Base-by-base conservation (phyloP, 2,888 invertebrate genomes). In the Morpho helenor region DNA sequence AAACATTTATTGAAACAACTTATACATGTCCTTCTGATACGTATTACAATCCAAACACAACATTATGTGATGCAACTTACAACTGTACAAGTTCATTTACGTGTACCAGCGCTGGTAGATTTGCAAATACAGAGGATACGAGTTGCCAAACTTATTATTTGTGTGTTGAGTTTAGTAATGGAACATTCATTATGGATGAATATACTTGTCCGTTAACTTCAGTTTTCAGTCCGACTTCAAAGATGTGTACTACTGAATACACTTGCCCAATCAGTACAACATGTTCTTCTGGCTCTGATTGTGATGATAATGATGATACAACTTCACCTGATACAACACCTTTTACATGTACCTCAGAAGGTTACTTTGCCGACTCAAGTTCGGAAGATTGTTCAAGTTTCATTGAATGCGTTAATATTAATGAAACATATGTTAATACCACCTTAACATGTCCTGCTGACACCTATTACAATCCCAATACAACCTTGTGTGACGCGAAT, bases 131-230 rank as follows among this genome's bases (percentile, higher is more conserved):
- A 1, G 60, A 75, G 2, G 90, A 91, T 55, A 70, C 79, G 0
- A 80, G 80, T 1, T 91, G 91, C 59, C 75, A 82, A 63, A 73
- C 69, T 0, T 91, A 91, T 63, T 84, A 75, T 59, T 74, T 79
- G 42, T 91, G 91, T 63, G 82, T 83, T 0, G 60, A 73, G 41
- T 59, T 73, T 44, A 56, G 63, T 8, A 74, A 76, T 58, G 83
- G 80, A 0, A 74, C 79, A 0, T 84, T 69, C 52, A 42, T 72
- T 1, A 68, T 79, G 60, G 84, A 83, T 51, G 59, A 72, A 2
- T 90, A 88, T 60, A 85, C 83, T 1, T 91, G 91, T 62, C 87
- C 88, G 0, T 66, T 71, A 6, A 82, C 83, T 2, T 87, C 89
- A 2, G 73, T 82, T 4, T 91, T 91, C 62, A 86, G 72, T 71